A percentile compares a stretch with the other conserved stretches of the same genome.
Evolutionary conservation across 2,113 vertebrate genomes (phyloP).

Genomic region (Ursus arctos): DNA sequence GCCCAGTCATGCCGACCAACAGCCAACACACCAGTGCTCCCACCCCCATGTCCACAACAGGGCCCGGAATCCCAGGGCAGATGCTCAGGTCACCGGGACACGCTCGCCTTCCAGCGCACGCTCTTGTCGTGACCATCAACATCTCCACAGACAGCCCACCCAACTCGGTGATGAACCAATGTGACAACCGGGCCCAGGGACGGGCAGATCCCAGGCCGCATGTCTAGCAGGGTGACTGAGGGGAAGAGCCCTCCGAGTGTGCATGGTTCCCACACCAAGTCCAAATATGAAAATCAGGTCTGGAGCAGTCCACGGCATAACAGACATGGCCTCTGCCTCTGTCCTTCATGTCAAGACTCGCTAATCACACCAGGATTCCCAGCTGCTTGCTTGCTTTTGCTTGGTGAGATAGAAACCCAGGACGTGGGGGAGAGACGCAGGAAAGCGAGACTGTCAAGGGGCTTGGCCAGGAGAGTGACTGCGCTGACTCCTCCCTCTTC

Average conservation of each 20-base stretch:
- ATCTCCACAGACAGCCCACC: neutral
- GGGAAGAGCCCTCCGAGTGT: neutral
- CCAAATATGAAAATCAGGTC: neutral
- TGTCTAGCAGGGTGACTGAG: too few relatives aligned
- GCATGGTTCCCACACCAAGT: neutral
- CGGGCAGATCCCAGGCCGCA: neutral
- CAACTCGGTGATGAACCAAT: neutral
- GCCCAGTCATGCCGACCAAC: neutral
- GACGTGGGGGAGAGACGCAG: neutral
- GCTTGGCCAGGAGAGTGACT: neutral
- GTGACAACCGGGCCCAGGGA: neutral
- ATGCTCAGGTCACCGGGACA: too few relatives aligned
- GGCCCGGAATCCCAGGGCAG: neutral
- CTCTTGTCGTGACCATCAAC: rapidly evolving
- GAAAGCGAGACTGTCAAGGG: neutral
- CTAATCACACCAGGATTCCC: neutral
- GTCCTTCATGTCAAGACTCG: neutral
- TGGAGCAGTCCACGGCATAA: neutral
- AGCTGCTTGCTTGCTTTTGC: neutral
- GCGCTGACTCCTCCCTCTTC: neutral
- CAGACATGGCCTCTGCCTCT: rapidly evolving
- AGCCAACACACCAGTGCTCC: neutral
- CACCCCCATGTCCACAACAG: rapidly evolving
- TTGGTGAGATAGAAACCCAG: neutral
- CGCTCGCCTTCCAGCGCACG: neutral